Conservation (phyloP, 2,113 vertebrate species). For the Apus apus region DNA sequence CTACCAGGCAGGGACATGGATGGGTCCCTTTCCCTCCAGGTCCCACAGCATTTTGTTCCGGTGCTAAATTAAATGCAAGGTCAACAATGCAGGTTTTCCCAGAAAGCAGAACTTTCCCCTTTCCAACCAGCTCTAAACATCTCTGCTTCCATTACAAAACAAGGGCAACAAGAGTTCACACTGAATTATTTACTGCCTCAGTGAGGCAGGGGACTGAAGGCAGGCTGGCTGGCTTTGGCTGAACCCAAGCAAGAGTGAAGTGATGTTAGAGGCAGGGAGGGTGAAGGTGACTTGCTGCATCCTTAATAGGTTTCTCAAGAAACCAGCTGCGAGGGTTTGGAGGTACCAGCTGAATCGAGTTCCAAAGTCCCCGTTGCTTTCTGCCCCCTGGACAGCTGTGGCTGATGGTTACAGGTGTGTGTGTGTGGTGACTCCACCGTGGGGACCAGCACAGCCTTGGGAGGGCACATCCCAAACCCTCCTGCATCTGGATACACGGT, state of each 20-base stretch:
- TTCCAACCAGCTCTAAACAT: background rate
- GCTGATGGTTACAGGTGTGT: background rate
- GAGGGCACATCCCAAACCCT: background rate
- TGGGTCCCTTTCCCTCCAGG: background rate
- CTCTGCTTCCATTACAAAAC: background rate
- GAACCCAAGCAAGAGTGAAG: background rate
- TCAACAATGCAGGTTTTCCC: background rate
- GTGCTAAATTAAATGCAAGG: background rate
- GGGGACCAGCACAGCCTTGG: background rate
- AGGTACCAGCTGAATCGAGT: accelerated
- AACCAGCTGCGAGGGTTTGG: background rate
- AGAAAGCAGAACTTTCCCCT: background rate
- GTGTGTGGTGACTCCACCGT: background rate
- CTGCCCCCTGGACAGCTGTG: accelerated
- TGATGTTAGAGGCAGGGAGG: background rate
- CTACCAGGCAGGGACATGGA: background rate
- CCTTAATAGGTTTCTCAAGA: background rate
- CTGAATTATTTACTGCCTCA: conserved; percentile 25
- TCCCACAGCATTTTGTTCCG: background rate
- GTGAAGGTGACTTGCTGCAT: background rate
- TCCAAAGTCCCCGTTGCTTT: accelerated
- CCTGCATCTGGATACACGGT: accelerated
- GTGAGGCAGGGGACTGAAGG: background rate
- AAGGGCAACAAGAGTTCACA: conserved; percentile 36
- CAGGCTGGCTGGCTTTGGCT: background rate